Percentiles rank a stretch among this genome's conserved stretches.
Evolutionary conservation across 2,797 vertebrate species (phyloP).

Genomic region (Gymnothorax javanicus): DNA sequence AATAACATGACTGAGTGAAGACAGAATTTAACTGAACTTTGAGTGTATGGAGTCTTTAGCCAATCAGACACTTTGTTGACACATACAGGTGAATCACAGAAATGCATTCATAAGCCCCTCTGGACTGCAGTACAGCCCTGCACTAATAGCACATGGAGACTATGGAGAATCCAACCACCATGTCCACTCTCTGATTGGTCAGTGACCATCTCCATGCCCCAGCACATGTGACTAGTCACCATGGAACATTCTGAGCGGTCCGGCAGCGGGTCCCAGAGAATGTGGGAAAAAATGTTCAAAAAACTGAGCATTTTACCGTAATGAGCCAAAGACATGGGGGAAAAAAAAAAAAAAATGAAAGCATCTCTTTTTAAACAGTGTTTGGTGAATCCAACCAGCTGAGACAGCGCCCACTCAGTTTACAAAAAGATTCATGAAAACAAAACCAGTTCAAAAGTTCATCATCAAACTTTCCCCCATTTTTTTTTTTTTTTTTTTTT

Average conservation of each 20-base stretch:
- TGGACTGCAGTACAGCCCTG: too few relatives aligned
- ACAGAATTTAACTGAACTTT: not conserved
- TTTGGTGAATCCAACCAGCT: not conserved
- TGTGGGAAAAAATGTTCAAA: too few relatives aligned
- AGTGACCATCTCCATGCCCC: not conserved
- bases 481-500: not conserved
- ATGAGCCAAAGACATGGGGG: too few relatives aligned
- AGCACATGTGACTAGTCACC: not conserved
- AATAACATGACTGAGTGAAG: too few relatives aligned
- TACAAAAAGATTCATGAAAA: not conserved
- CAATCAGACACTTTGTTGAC: not conserved
- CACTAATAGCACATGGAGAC: not conserved
- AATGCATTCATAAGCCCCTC: too few relatives aligned
- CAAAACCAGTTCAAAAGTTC: not conserved
- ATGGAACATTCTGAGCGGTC: too few relatives aligned
- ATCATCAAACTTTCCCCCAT: not conserved
- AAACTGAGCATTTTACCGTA: too few relatives aligned
- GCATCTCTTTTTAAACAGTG: not conserved
- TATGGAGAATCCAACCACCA: not conserved
- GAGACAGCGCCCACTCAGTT: not conserved
- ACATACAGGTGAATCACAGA: too few relatives aligned
- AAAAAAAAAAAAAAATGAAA: not conserved
- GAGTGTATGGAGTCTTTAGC: not conserved
- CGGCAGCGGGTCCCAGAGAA: too few relatives aligned
- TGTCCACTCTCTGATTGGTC: not conserved